Conservation (phyloP, 2,797 vertebrate genomes). For the Telmatherina bonti region DNA sequence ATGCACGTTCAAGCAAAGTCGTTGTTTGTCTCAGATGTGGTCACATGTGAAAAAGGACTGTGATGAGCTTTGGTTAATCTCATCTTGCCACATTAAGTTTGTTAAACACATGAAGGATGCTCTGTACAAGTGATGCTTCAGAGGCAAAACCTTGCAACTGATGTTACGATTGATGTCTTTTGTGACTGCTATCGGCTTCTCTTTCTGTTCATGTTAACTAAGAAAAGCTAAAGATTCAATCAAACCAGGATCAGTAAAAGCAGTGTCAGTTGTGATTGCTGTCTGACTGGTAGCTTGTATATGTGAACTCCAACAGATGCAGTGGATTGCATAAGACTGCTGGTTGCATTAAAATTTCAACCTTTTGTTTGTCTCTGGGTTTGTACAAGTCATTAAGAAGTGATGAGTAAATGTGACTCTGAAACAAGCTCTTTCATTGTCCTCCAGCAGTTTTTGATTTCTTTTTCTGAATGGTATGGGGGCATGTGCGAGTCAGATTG, state of each 20-base stretch:
- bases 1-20: constrained; percentile 8
- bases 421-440: not conserved
- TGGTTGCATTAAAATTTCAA: constrained; percentile 9
- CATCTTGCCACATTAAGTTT: constrained; percentile 3
- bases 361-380: not conserved
- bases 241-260: constrained; percentile 6
- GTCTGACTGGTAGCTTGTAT: constrained; percentile 9
- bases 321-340: constrained; percentile 14
- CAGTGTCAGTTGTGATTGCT: not conserved
- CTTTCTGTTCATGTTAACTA: constrained; percentile 5
- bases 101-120: constrained; percentile 3
- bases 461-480: not conserved
- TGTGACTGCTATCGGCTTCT: not conserved
- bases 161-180: constrained; percentile 15
- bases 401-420: not conserved
- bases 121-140: constrained; percentile 11
- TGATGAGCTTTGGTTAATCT: constrained; percentile 21
- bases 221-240: not conserved
- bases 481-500: not conserved
- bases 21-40: constrained; percentile 22
- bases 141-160: constrained; percentile 2
- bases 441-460: not conserved
- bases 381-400: not conserved
- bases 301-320: constrained; percentile 6
- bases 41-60: constrained; percentile 26